A percentile compares a stretch with the other conserved stretches of the same genome.
Evolutionary conservation across 2,888 invertebrate species (phyloP).

Genomic region (Chymomyza caudatula): DNA sequence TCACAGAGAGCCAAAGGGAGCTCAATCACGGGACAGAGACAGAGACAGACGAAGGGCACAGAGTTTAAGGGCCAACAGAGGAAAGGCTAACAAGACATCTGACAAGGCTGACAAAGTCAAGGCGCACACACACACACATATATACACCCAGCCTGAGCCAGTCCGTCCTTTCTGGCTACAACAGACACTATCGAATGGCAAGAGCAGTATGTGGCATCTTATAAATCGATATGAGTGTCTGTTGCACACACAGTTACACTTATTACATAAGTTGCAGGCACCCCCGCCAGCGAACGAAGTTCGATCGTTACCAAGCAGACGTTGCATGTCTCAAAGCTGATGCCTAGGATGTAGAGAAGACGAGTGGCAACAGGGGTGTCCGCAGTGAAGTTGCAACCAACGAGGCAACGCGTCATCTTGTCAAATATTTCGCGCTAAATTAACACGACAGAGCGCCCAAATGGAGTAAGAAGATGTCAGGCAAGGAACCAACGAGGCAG

Average conservation of each 20-base stretch:
- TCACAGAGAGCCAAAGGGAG: not conserved
- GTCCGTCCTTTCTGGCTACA: not conserved
- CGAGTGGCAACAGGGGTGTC: not conserved
- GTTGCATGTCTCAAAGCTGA: conserved; percentile 46
- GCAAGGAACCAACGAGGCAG: conserved; percentile 10
- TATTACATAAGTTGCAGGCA: conserved; percentile 4
- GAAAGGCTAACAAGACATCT: not conserved
- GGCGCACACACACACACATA: not conserved
- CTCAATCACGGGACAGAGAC: not conserved
- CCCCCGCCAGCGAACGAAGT: conserved; percentile 20
- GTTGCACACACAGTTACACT: conserved; percentile 33
- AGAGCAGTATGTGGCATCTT: conserved; percentile 50
- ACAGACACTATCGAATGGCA: conserved; percentile 48
- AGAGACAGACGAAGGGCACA: not conserved
- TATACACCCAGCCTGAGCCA: not conserved
- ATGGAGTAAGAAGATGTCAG: conserved; percentile 69
- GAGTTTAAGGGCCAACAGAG: not conserved
- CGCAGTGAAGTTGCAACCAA: conserved; percentile 1
- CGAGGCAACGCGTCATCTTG: conserved; percentile 63
- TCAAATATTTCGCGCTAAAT: conserved; percentile 71
- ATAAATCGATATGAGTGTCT: conserved; percentile 68
- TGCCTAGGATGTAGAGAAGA: conserved; percentile 7
- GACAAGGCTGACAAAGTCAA: not conserved
- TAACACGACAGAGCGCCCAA: conserved; percentile 70
- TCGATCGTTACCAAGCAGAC: conserved; percentile 57